Percentiles rank a stretch among this genome's conserved stretches.
phyloP scores from a whole-genome alignment of 1,140 invertebrate species.

The Reticulitermes speratus region DNA sequence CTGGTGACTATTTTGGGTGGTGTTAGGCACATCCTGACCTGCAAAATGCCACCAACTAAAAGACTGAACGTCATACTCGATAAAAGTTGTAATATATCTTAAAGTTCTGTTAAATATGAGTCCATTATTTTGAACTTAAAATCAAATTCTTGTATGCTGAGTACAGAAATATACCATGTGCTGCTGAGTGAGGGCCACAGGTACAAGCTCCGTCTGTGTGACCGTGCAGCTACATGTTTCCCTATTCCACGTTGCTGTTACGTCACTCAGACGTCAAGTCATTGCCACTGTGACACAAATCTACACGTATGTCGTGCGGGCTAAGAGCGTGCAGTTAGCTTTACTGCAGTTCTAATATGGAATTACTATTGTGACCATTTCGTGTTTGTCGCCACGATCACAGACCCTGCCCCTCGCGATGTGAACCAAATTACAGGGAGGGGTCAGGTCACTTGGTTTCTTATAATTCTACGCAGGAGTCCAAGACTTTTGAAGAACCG shows the following conservation, averaged over 20 bases:
- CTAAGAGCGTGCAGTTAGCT: not conserved
- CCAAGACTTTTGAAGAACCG: not conserved
- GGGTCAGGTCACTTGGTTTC: not conserved
- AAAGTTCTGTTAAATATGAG: no score
- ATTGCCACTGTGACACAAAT: constrained; percentile 11
- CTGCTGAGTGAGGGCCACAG: no score
- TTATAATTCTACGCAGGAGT: not conserved
- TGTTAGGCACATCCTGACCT: no score
- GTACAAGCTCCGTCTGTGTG: no score
- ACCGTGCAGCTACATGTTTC: not conserved
- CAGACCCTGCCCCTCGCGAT: not conserved
- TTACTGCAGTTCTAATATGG: not conserved
- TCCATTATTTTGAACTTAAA: no score
- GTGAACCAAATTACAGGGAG: not conserved
- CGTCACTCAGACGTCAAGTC: not conserved
- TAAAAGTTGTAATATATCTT: no score
- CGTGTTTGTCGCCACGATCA: constrained; percentile 23
- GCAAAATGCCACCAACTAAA: no score
- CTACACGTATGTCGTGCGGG: not conserved
- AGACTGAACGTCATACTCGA: no score
- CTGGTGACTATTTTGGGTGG: no score
- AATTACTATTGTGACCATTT: constrained; percentile 13
- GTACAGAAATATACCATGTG: no score
- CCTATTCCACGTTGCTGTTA: not conserved
- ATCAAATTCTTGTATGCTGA: no score